Evolutionary conservation across 2,797 vertebrate species (phyloP).

Genomic region (Hypotaenidia philippensis): DNA sequence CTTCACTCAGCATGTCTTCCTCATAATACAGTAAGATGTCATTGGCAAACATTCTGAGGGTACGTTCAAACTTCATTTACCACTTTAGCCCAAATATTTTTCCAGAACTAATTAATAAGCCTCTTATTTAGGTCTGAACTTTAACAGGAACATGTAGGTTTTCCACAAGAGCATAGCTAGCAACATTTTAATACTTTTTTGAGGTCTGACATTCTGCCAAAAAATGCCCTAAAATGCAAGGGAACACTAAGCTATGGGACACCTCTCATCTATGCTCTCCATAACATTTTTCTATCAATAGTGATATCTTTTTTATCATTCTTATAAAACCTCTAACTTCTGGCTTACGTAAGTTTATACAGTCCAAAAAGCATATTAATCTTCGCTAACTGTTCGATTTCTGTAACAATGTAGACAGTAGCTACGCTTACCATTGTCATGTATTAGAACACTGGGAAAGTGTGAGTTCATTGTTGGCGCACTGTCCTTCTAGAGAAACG

Average conservation of each 20-base stretch:
- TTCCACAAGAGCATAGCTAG: background rate
- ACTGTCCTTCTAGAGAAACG: background rate
- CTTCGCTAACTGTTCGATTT: background rate
- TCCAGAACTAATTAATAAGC: background rate
- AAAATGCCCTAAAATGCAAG: background rate
- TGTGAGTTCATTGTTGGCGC: background rate
- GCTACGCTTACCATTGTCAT: background rate
- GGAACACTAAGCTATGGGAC: background rate
- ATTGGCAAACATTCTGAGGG: too few relatives aligned
- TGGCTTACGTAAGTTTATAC: background rate
- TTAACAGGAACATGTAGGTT: background rate
- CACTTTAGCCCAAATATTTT: background rate
- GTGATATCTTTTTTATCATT: background rate
- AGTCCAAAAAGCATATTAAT: background rate
- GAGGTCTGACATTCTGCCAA: background rate
- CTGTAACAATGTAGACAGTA: background rate
- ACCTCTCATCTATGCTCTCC: background rate
- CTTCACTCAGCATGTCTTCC: too few relatives aligned
- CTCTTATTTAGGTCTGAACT: background rate
- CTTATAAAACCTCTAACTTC: background rate
- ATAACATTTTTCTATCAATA: background rate
- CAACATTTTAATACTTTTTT: background rate
- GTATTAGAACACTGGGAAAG: background rate
- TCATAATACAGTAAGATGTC: too few relatives aligned
- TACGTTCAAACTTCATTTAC: background rate